Base-by-base conservation (phyloP, 1,140 invertebrate genomes). In the Drosophila novamexicana region DNA sequence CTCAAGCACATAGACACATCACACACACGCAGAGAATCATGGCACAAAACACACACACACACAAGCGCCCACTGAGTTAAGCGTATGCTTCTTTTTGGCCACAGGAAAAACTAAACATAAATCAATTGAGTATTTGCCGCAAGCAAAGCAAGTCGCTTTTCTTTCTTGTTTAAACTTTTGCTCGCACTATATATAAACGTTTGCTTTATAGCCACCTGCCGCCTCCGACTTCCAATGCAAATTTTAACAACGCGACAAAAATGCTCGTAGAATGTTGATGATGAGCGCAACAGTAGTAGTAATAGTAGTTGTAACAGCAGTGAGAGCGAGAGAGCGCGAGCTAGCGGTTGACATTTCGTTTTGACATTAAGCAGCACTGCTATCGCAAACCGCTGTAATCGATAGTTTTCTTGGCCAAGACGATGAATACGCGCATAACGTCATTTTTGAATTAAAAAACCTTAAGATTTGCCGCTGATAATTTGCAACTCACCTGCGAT, bases 401-500 rank as follows among this genome's bases (percentile, higher is more conserved):
- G 72, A 75, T 75, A 74, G 34, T 36, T 22, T 8, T 39, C 5
- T 42, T 49, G n/a, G 42, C 59, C 68, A 9, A 16, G 7, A 22
- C 49, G 49, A 65, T 54, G 12, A 40, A 53, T 34, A 45, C 40
- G 42, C 52, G 44, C 32, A 56, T 62, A 62, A 57, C 52, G 65
- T 56, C 29, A 57, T 64, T 59, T 62, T 62, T 62, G 6, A 54
- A 47, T 54, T 32, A n/a, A 34, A 32, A 32, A 49, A n/a, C n/a
- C 29, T 10, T 10, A 22, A 12, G 0, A 6, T 39, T 34, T 5
- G 7, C 16, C 3, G 36, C 6, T 37, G 36, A n/a, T n/a, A 12
- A 12, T 32, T 40, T 59, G 9, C 32, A 56, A 79, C 85, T 74
- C 94, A 96, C 96, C 96, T 96, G 94, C 96, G 94, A 90, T 97